These are phyloP conservation scores for Abrostola triplasia DNA, from an alignment of 2,888 invertebrate genomes.

Conservation along the genomic window DNA sequence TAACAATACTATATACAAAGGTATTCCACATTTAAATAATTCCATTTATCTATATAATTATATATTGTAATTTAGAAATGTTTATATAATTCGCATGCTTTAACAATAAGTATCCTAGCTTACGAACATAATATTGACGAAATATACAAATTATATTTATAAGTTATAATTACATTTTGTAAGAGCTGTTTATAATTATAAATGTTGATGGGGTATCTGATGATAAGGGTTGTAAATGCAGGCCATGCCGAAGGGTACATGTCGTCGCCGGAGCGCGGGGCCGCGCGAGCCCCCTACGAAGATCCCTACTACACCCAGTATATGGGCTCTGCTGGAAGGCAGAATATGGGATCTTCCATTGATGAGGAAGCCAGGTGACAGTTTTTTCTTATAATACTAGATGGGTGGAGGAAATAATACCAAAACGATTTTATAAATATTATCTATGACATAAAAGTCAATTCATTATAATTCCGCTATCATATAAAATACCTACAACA, in stretches of 20 bases:
- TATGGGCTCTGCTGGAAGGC: constrained; percentile 89
- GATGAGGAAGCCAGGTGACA: constrained; percentile 95
- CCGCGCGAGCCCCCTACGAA: constrained; percentile 92
- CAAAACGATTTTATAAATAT: too few species aligned
- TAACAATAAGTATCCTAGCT: constrained; percentile 38
- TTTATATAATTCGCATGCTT: constrained; percentile 56
- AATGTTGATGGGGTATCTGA: neutral
- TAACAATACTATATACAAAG: neutral
- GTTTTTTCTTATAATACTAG: too few species aligned
- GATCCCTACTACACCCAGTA: constrained; percentile 96
- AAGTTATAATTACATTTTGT: too few species aligned
- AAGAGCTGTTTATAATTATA: neutral
- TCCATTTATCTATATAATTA: constrained; percentile 9
- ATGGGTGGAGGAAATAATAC: too few species aligned
- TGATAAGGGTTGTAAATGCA: constrained; percentile 44
- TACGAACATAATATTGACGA: constrained; percentile 27
- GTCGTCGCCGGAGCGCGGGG: constrained; percentile 95
- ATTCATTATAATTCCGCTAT: too few species aligned
- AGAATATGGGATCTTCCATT: constrained; percentile 95
- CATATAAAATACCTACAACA: too few species aligned
- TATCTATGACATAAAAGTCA: too few species aligned
- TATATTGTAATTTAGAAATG: constrained; percentile 8
- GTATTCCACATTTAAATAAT: constrained; percentile 7
- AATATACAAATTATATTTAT: constrained; percentile 10
- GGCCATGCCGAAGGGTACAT: constrained; percentile 91